A percentile compares a stretch with the other conserved stretches of the same genome.
Conservation (phyloP, 2,888 invertebrate genomes). For the Idaea biselata region DNA sequence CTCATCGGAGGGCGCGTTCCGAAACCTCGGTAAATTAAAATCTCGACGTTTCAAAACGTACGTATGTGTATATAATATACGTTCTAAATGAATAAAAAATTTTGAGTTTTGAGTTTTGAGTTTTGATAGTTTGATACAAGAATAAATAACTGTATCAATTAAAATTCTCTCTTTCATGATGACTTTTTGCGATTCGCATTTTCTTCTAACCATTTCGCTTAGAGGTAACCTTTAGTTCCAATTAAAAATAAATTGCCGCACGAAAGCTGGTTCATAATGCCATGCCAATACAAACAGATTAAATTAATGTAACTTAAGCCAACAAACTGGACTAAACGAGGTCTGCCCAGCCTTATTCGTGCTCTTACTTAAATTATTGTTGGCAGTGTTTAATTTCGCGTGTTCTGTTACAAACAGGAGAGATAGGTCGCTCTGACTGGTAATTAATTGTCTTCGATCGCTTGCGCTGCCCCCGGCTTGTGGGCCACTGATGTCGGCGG, state of each 20-base stretch:
- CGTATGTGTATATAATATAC: too few relatives aligned
- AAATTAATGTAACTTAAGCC: not conserved
- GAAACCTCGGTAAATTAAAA: too few relatives aligned
- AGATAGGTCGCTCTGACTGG: slow-evolving; percentile 46
- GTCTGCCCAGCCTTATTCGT: slow-evolving; percentile 11
- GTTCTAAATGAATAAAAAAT: too few relatives aligned
- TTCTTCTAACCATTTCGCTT: not conserved
- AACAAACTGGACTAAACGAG: not conserved
- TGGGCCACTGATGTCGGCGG: not conserved
- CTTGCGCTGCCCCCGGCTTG: slow-evolving; percentile 29
- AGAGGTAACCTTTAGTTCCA: slow-evolving; percentile 20
- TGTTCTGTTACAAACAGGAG: slow-evolving; percentile 39
- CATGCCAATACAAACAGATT: not conserved
- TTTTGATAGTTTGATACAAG: not conserved
- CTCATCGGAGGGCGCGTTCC: too few relatives aligned
- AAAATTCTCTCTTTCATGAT: not conserved
- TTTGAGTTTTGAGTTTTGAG: too few relatives aligned
- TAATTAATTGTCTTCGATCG: slow-evolving; percentile 44
- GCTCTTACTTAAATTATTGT: slow-evolving; percentile 24
- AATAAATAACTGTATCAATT: not conserved
- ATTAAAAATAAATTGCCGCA: slow-evolving; percentile 5
- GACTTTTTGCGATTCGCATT: not conserved
- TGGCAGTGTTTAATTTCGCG: slow-evolving; percentile 26
- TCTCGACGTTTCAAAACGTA: too few relatives aligned
- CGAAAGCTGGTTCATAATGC: not conserved